Base-by-base conservation (phyloP, 2,888 invertebrate species). In the Oligia latruncula region DNA sequence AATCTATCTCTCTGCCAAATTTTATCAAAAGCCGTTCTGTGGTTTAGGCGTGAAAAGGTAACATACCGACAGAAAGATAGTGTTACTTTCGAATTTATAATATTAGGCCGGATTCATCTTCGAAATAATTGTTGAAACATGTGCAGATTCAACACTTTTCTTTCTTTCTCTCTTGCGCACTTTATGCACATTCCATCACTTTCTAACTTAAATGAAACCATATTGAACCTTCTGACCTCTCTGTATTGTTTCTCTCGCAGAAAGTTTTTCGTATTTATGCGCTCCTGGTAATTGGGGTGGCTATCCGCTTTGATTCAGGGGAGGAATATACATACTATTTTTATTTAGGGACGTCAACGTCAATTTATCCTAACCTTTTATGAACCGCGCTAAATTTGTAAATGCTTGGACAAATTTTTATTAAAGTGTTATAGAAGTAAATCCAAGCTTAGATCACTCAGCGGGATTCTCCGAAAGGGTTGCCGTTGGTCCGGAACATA, bases 261-360 rank as follows among this genome's bases (percentile, higher is more conserved):
- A 72, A 76, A 83, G 73, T 81, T 83, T 40, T 77, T 20, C 58
- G 77, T 74, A 80, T 87, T 88, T 82, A 88, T 87, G 86, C 29
- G 62, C 72, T 71, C 87, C 84, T 87, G 35, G 83, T 88, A 88
- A 87, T 88, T 87, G 84, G 84, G 81, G 81, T 71, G 81, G 77
- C 68, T 35, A 76, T 78, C 64, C 74, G 52, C 72, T 73, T 64
- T 70, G 85, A 60, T 86, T 88, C 74, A 52, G 65, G 71, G 73
- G 77, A 72, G 70, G 67, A 15, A 73, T 67, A 60, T 68, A 60
- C 62, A 74, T 74, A 82, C 78, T 82, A 72, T 68, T 60, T 72
- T 58, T 46, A 20, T 62, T 65, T 35, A 76, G 65, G 65, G 60
- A 71, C 46, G 62, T 68, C 62, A 20, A n/a, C 15, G 40, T 70